Conservation (phyloP, 2,888 invertebrate species). For the Lucinisca nassula region DNA sequence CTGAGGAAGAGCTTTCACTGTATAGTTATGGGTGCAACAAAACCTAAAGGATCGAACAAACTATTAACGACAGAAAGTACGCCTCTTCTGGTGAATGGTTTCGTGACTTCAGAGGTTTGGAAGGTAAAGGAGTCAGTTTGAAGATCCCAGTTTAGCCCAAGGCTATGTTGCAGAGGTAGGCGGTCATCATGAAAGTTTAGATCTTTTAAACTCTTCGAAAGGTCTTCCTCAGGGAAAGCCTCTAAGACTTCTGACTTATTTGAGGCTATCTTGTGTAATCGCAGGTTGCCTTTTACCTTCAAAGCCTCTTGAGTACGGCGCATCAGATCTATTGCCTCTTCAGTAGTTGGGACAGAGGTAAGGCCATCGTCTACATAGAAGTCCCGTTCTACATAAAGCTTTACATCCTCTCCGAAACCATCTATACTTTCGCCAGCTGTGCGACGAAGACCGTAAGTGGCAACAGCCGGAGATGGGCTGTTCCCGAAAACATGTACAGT, state of each 20-base stretch:
- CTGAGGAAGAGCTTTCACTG: constrained; percentile 59
- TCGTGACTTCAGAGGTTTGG: constrained; percentile 28
- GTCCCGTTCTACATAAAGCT: constrained; percentile 48
- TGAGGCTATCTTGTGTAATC: constrained; percentile 72
- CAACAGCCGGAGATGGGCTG: constrained; percentile 68
- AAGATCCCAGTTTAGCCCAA: constrained; percentile 47
- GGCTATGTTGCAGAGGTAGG: background rate
- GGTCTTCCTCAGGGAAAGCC: background rate
- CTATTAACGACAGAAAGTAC: constrained; percentile 61
- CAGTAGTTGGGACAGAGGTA: constrained; percentile 35
- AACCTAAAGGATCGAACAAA: constrained; percentile 64
- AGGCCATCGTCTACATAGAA: constrained; percentile 73
- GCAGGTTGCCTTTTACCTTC: constrained; percentile 33
- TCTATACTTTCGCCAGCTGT: too few relatives aligned
- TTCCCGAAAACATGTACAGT: constrained; percentile 72
- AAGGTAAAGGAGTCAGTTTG: constrained; percentile 46
- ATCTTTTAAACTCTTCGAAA: background rate
- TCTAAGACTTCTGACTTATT: constrained; percentile 4
- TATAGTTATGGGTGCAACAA: constrained; percentile 60
- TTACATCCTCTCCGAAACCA: constrained; percentile 39
- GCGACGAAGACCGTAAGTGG: constrained; percentile 56
- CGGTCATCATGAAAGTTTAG: background rate
- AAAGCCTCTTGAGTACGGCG: constrained; percentile 57
- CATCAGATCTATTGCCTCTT: constrained; percentile 54
- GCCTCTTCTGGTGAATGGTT: constrained; percentile 60